A percentile compares a stretch with the other conserved stretches of the same genome.
Conservation (phyloP, 2,797 vertebrate genomes). For the Eleutherodactylus coqui region DNA sequence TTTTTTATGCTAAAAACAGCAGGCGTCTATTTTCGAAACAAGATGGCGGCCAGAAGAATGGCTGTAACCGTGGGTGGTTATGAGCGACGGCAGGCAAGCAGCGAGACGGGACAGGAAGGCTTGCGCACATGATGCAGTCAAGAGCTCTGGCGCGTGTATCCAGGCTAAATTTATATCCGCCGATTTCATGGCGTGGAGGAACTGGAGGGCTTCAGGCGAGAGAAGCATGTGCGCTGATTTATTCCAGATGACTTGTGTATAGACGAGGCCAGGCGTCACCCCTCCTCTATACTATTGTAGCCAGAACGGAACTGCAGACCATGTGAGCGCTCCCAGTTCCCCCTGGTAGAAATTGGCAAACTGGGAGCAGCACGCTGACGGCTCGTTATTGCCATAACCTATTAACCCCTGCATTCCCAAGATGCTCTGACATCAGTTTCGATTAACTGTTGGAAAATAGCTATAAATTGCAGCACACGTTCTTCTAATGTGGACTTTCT, state of each 20-base stretch:
- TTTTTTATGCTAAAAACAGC: not conserved
- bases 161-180: not conserved
- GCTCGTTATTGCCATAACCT: conserved; percentile 5
- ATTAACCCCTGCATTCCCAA: conserved; percentile 22
- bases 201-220: conserved; percentile 29
- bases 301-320: conserved; percentile 20
- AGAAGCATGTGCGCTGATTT: conserved; percentile 41
- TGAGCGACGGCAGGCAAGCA: not conserved
- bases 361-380: not conserved
- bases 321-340: not conserved
- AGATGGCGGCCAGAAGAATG: conserved; percentile 1
- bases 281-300: not conserved
- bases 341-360: conserved; percentile 17
- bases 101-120: not conserved
- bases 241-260: conserved; percentile 57
- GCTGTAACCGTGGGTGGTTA: not conserved
- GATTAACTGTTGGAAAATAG: not conserved
- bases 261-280: not conserved
- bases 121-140: conserved; percentile 9
- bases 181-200: conserved; percentile 55
- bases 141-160: not conserved
- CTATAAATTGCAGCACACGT: not conserved
- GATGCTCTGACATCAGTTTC: not conserved
- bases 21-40: not conserved
- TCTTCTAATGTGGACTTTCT: not conserved